These are phyloP conservation scores for Encarsia formosa DNA, from an alignment of 2,888 invertebrate species.

Conservation along the genomic window DNA sequence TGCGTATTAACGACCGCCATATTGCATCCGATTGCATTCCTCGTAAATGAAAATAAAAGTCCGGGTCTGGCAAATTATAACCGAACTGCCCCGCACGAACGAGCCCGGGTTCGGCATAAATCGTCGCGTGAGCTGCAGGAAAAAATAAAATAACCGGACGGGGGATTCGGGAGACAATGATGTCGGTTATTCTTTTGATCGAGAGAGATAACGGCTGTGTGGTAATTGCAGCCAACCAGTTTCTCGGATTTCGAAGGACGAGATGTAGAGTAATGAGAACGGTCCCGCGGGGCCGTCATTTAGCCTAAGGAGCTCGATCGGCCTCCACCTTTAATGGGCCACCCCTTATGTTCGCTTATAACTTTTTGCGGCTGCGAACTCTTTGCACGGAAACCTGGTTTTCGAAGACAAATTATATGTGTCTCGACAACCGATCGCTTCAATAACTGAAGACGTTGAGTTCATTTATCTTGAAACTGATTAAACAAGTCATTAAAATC, in stretches of 20 bases:
- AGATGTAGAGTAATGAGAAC: conserved; percentile 30
- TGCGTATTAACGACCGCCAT: too few relatives aligned
- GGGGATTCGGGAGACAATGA: conserved; percentile 23
- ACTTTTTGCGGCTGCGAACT: too few relatives aligned
- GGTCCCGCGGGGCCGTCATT: conserved; percentile 24
- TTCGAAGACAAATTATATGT: too few relatives aligned
- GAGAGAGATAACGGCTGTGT: conserved; percentile 25
- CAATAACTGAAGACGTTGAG: too few relatives aligned
- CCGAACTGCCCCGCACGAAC: background rate
- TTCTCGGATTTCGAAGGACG: conserved; percentile 30
- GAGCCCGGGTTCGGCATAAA: conserved; percentile 18
- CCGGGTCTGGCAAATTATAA: too few relatives aligned
- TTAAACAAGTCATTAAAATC: too few relatives aligned
- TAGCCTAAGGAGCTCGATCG: conserved; percentile 16
- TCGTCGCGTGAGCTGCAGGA: conserved; percentile 1
- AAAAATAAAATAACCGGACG: background rate
- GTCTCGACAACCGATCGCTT: too few relatives aligned
- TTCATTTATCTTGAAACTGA: too few relatives aligned
- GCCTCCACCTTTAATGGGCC: conserved; percentile 21
- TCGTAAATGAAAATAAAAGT: too few relatives aligned
- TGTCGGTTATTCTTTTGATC: conserved; percentile 30
- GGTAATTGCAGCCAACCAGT: conserved; percentile 28
- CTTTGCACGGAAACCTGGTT: too few relatives aligned
- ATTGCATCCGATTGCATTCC: too few relatives aligned
- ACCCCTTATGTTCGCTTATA: too few relatives aligned